Evolutionary conservation across 2,113 vertebrate species (phyloP).

Genomic region (Lophura nycthemera): DNA sequence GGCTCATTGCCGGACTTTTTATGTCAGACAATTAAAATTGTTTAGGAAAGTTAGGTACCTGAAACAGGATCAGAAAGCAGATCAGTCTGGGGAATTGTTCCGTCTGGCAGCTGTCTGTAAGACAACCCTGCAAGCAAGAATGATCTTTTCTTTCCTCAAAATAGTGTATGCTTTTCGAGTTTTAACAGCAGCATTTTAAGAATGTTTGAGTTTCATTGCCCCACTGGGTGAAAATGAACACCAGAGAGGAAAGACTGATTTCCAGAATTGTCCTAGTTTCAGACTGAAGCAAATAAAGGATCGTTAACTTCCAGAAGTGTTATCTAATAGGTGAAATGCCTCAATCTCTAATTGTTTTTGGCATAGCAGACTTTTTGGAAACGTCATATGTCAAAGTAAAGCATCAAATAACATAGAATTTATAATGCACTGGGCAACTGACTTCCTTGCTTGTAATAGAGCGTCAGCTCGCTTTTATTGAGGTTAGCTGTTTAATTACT

Average conservation of each 20-base stretch:
- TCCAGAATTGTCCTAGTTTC: neutral
- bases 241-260: neutral
- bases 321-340: neutral
- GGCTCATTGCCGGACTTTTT: slow-evolving; percentile 30
- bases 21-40: slow-evolving; percentile 60
- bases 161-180: slow-evolving; percentile 28
- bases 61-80: slow-evolving; percentile 33
- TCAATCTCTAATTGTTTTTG: neutral
- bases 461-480: neutral
- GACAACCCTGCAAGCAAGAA: slow-evolving; percentile 35
- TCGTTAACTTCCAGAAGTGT: neutral
- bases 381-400: neutral
- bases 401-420: neutral
- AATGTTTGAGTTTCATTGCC: slow-evolving; percentile 23
- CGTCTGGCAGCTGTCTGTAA: slow-evolving; percentile 53
- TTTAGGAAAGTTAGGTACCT: slow-evolving; percentile 27
- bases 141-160: slow-evolving; percentile 1
- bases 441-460: neutral
- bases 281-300: neutral
- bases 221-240: neutral
- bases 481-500: neutral
- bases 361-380: neutral
- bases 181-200: slow-evolving; percentile 32
- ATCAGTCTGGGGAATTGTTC: slow-evolving; percentile 61
- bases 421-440: neutral